These are phyloP conservation scores for Kuschelorhynchus macadamiae DNA, from an alignment of 2,888 invertebrate species.

Conservation along the genomic window DNA sequence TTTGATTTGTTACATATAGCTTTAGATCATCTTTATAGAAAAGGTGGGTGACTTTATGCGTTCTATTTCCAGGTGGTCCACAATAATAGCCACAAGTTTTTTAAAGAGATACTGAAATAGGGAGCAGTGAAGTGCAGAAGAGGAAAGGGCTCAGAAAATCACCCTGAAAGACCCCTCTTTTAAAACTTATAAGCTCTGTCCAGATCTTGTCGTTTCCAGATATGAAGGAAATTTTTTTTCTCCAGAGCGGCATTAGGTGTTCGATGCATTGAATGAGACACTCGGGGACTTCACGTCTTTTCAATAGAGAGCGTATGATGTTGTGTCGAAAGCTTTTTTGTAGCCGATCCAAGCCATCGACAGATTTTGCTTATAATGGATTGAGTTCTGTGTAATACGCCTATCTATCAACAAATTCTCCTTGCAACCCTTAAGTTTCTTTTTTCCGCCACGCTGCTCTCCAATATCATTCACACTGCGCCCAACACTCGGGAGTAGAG, in stretches of 20 bases:
- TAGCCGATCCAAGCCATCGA: too few species aligned
- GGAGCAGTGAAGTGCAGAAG: constrained; percentile 2
- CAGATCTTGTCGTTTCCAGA: too few species aligned
- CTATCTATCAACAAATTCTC: too few species aligned
- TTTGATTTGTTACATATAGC: not conserved
- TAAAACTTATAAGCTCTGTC: not conserved
- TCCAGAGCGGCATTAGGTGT: not conserved
- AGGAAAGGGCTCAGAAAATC: not conserved
- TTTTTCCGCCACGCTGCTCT: too few species aligned
- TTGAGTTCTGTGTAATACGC: too few species aligned
- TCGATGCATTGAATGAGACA: constrained; percentile 1
- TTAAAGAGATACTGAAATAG: not conserved
- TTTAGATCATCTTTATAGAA: constrained; percentile 5
- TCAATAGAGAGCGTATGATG: too few species aligned
- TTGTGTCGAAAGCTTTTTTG: too few species aligned
- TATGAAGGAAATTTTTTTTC: not conserved
- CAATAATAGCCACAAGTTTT: not conserved
- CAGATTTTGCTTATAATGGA: too few species aligned
- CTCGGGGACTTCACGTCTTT: not conserved
- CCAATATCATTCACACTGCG: too few species aligned
- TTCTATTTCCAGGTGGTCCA: not conserved
- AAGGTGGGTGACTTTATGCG: not conserved
- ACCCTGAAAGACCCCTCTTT: not conserved
- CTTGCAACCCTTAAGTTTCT: too few species aligned
- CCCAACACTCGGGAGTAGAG: too few species aligned